These are phyloP conservation scores for Athrips mouffetella DNA, from an alignment of 2,888 invertebrate genomes.

Conservation along the genomic window DNA sequence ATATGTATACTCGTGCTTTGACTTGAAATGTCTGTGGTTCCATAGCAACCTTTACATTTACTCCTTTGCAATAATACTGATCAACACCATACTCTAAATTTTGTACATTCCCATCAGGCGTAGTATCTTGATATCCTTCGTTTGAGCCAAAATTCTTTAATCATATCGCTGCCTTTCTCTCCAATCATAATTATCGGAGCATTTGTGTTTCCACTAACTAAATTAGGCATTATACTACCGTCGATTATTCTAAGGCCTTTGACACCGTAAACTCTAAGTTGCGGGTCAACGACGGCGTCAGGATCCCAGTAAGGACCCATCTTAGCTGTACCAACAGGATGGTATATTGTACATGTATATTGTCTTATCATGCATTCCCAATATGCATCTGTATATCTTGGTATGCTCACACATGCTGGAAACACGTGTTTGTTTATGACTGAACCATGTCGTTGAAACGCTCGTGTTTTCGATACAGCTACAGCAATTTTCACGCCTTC, in stretches of 20 bases:
- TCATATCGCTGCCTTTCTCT: constrained; percentile 92
- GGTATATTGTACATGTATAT: constrained; percentile 90
- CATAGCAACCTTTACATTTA: too few relatives aligned
- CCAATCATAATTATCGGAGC: constrained; percentile 94
- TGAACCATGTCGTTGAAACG: constrained; percentile 86
- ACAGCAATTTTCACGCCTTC: constrained; percentile 92
- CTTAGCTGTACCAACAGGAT: constrained; percentile 91
- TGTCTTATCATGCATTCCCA: constrained; percentile 93
- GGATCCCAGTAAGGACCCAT: constrained; percentile 94
- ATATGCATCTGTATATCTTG: constrained; percentile 84
- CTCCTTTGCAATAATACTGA: constrained; percentile 11
- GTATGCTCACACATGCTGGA: constrained; percentile 85
- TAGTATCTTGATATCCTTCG: constrained; percentile 69
- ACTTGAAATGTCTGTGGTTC: too few relatives aligned
- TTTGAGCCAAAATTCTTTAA: constrained; percentile 89
- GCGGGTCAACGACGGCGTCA: constrained; percentile 89
- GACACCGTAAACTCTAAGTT: constrained; percentile 87
- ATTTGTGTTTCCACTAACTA: constrained; percentile 92
- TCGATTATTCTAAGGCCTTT: constrained; percentile 89
- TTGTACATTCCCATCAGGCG: constrained; percentile 45
- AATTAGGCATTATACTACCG: constrained; percentile 91
- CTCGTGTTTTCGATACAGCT: constrained; percentile 86
- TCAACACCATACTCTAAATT: constrained; percentile 11
- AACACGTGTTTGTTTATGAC: constrained; percentile 83
- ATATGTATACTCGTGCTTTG: too few relatives aligned